Evolutionary conservation across 2,888 invertebrate genomes (phyloP), one percentile per base, ranked within the genome.

Genomic region (Tetrapedia diversipes): DNA sequence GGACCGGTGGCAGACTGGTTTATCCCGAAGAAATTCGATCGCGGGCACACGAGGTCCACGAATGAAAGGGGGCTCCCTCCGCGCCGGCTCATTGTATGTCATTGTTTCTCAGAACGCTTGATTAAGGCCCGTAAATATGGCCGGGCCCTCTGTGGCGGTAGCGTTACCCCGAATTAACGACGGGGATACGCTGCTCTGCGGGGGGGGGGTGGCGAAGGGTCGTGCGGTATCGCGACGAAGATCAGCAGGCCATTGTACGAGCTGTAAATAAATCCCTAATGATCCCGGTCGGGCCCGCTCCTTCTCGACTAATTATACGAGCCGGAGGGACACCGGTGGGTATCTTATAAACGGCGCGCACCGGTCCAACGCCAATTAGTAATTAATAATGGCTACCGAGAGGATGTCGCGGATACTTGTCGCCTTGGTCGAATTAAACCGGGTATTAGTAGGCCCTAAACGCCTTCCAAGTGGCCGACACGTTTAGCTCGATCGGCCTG

Each of bases 221-320:
- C 74, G 60, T 57, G 65, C 81, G 80, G 78, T 88, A 88, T 88
- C 88, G 81, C 80, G 49, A 67, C 43, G 64, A 45, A 84, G 89
- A 89, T 88, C 88, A 82, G 79, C 80, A 43, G 68, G 74, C 80
- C 85, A 86, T 87, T 87, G 88, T 88, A 84, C 82, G 79, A 87
- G 87, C 84, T 86, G 88, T 85, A 87, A 89, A 88, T 88, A 89
- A 89, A 88, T 88, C 84, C 86, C 84, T 88, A 88, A 88, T 87
- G 87, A 88, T 85, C 86, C 78, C 77, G 60, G 49, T 57, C 41
- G 57, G 65, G 64, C 65, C 71, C 67, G 59, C 54, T 66, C 83
- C 77, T 60, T 60, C 70, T 68, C 77, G 76, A 82, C 82, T 86
- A 86, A 87, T 86, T 86, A 87, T 85, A 84, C 85, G 77, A 79